Base-by-base conservation (phyloP, 2,888 invertebrate species). In the Clusia tigrina region DNA sequence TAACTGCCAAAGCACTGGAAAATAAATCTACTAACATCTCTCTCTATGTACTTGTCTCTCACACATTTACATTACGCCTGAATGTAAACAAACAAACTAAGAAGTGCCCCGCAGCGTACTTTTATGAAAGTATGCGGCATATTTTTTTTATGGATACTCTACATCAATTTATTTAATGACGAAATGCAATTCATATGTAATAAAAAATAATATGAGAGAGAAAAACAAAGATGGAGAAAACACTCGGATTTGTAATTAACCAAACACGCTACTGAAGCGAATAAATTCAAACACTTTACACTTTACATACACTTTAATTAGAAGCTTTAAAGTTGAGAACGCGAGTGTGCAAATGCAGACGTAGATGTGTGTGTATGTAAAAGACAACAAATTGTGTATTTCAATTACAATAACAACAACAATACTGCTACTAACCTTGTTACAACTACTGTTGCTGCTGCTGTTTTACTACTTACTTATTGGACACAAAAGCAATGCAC, bases 381-480 rank as follows among this genome's bases (percentile, higher is more conserved):
- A n/a, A n/a, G n/a, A n/a, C n/a, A n/a, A n/a, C n/a, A n/a, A n/a
- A n/a, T n/a, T n/a, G n/a, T n/a, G n/a, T n/a, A n/a, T n/a, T n/a
- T n/a, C n/a, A n/a, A n/a, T n/a, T n/a, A n/a, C n/a, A n/a, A n/a
- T n/a, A n/a, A n/a, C n/a, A n/a, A 12, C 51, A 58, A 38, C 23
- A 54, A 37, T 54, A 52, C 38, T 58, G n/a, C 22, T 38, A 56
- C 55, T 56, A 38, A 37, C 23, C 37, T 24, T 18, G 22, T 25
- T 25, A 25, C 54, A 1, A 54, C n/a, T 25, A 54, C 26, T 54
- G 54, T 26, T 48, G 48, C 58, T 61, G 42, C 52, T 61, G 51
- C 55, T 42, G 37, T 3, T 42, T 17, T 24, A 66, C 66, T 65
- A 70, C 74, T 65, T 75, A 76, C 70, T 77, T 2, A 20, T 18